Conservation (phyloP, 1,140 invertebrate genomes). For the Lysiphlebus fabarum region DNA sequence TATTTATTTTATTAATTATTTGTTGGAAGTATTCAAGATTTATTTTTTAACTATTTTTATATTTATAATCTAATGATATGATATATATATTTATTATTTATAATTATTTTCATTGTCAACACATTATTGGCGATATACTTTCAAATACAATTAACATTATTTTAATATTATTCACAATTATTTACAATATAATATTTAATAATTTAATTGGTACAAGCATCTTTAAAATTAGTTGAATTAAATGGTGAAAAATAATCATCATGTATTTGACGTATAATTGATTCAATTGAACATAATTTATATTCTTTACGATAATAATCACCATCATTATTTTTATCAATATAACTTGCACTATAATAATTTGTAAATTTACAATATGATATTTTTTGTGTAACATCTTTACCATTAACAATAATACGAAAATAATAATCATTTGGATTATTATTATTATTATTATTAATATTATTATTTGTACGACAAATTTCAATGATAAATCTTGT, state of each 20-base stretch:
- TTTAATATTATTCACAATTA: constrained; percentile 35
- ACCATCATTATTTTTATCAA: constrained; percentile 43
- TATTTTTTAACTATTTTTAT: background rate
- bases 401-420: constrained; percentile 78
- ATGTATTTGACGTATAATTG: constrained; percentile 78
- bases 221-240: constrained; percentile 81
- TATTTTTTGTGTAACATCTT: constrained; percentile 77
- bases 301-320: constrained; percentile 48
- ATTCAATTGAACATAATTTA: constrained; percentile 77
- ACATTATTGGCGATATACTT: constrained; percentile 10
- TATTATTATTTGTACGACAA: constrained; percentile 58
- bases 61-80: background rate
- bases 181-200: constrained; percentile 30
- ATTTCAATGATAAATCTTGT: constrained; percentile 83
- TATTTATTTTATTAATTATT: too few relatives aligned
- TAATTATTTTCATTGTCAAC: background rate
- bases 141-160: constrained; percentile 12
- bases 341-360: constrained; percentile 48
- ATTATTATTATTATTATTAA: constrained; percentile 53
- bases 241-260: constrained; percentile 79
- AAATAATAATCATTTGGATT: constrained; percentile 40
- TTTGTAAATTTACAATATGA: constrained; percentile 72
- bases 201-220: constrained; percentile 62
- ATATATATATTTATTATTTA: background rate
- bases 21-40: background rate